Base-by-base conservation (phyloP, 1,140 invertebrate species). In the Asobara japonica region DNA sequence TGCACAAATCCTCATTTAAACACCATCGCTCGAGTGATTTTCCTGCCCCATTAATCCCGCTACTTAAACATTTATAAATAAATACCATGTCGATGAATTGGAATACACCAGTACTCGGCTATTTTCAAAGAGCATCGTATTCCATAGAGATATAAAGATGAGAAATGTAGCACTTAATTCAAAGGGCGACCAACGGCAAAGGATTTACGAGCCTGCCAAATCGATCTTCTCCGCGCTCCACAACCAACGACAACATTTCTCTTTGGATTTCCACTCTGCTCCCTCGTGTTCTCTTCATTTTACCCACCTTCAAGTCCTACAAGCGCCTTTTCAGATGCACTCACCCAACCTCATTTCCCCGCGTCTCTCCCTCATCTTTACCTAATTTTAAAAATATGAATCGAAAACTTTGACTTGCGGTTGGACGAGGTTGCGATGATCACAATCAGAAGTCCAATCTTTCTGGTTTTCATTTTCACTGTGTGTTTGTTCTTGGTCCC, bases 161-260 rank as follows among this genome's bases (percentile, higher is more conserved):
- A 56, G 51, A 56, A 56, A 56, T 56, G 51, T 56, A 56, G 51
- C 51, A 56, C 51, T 56, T 56, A 56, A 56, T 56, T 56, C 51
- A 56, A 56, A 56, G 51, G 51, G 51, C 51, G 13, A 56, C 31
- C 31, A 66, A 36, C 29, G 31, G 31, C 33, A 66, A 66, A 33
- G 64, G 27, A 67, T 67, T 67, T 67, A 67, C 41, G 36, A 67
- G 38, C 2, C 41, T 67, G 36, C 38, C 41, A 56, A 33, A 69
- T 69, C 48, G 66, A 56, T 56, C 66, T 56, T 27, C 29, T 29
- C 25, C 41, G n/a, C 33, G 29, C 33, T 31, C 51, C 45, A 18
- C 66, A 16, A 60, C 22, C 27, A 69, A 69, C 30, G 66, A 69
- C 45, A 69, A 69, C 66, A 69, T 69, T 69, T 69, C 48, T 56